Percentiles rank a stretch among this genome's conserved stretches.
phyloP scores from a whole-genome alignment of 2,888 invertebrate species.

The Onthophagus sagittarius region DNA sequence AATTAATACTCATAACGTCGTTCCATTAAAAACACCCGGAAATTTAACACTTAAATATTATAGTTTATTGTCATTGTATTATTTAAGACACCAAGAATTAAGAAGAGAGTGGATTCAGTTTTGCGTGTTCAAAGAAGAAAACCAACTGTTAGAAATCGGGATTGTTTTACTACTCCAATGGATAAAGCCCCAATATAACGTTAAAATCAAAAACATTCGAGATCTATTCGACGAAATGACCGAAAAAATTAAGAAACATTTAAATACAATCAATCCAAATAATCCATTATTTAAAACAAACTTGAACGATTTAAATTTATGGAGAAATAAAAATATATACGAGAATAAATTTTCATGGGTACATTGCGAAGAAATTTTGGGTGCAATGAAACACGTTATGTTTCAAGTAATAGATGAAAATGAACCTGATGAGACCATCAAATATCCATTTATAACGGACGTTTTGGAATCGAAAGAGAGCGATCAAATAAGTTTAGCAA shows the following conservation, averaged over 20 bases:
- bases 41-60: not conserved
- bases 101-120: not conserved
- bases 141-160: not conserved
- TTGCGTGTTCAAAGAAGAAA: not conserved
- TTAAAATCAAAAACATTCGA: not conserved
- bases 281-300: not conserved
- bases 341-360: not conserved
- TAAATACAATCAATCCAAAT: not conserved
- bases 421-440: slow-evolving; percentile 27
- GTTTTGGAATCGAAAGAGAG: too few species aligned
- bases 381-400: not conserved
- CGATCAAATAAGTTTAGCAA: too few species aligned
- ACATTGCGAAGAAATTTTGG: not conserved
- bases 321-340: not conserved
- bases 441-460: too few species aligned
- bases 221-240: not conserved
- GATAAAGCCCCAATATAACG: not conserved
- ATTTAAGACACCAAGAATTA: not conserved
- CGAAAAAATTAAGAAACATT: not conserved
- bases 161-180: not conserved
- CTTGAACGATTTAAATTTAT: not conserved
- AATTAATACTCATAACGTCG: not conserved
- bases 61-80: not conserved
- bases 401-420: not conserved
- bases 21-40: not conserved